These are phyloP conservation scores for Plestiodon gilberti DNA, from an alignment of 2,113 vertebrate genomes.

Conservation along the genomic window DNA sequence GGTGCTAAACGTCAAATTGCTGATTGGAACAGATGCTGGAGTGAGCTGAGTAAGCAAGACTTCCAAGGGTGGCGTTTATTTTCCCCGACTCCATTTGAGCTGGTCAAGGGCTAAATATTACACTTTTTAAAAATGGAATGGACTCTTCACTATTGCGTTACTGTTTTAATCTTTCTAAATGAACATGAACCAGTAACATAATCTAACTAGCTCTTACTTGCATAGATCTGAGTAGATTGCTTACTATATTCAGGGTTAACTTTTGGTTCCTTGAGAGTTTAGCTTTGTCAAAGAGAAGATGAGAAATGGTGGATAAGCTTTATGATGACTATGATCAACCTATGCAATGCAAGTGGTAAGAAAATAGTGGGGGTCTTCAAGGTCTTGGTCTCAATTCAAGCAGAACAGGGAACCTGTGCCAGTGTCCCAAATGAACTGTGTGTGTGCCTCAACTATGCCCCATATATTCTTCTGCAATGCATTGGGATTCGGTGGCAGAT, in stretches of 20 bases:
- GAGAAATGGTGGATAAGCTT: no score
- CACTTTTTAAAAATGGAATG: constrained; percentile 7
- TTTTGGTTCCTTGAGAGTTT: no score
- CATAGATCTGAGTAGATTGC: not conserved
- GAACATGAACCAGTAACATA: constrained; percentile 1
- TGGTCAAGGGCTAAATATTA: constrained; percentile 39
- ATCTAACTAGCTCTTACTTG: not conserved
- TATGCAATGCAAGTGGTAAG: no score
- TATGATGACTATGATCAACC: no score
- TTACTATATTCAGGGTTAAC: not conserved
- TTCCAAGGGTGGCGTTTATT: constrained; percentile 31
- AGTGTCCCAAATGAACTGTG: not conserved
- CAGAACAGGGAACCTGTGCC: not conserved
- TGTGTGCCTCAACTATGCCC: not conserved
- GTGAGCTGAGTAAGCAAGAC: constrained; percentile 76
- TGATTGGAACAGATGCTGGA: constrained; percentile 77
- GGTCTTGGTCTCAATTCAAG: not conserved
- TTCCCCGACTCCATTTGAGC: not conserved
- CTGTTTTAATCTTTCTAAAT: not conserved
- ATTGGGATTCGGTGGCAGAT: not conserved
- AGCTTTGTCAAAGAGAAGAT: no score
- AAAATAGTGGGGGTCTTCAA: no score
- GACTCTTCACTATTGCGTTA: constrained; percentile 4
- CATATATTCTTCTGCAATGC: not conserved
- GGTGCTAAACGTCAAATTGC: constrained; percentile 75